Evolutionary conservation across 2,797 vertebrate genomes (phyloP).

Genomic region (Esox lucius): DNA sequence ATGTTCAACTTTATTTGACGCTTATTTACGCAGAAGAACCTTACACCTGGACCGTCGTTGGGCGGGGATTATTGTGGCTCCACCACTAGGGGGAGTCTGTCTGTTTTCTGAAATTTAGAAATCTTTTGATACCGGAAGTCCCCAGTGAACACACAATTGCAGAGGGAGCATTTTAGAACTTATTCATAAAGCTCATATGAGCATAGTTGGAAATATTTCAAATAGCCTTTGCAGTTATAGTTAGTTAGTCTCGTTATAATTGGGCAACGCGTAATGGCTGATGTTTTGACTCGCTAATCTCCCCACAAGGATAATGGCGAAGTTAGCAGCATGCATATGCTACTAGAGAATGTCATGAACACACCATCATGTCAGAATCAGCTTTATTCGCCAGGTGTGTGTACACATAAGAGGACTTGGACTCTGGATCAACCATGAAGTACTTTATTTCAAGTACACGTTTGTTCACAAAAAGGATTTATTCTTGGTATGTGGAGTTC

Average conservation of each 20-base stretch:
- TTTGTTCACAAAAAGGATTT: slow-evolving; percentile 20
- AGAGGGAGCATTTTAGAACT: too few species aligned
- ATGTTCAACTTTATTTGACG: background rate
- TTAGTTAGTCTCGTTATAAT: background rate
- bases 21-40: too few species aligned
- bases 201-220: background rate
- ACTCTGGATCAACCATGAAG: background rate
- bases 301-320: background rate
- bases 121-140: too few species aligned
- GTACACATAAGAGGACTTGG: too few species aligned
- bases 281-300: too few species aligned
- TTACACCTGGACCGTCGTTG: too few species aligned
- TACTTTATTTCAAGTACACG: background rate
- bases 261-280: background rate
- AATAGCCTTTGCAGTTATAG: background rate
- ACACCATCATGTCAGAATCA: background rate
- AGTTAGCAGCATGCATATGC: background rate
- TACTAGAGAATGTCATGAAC: background rate
- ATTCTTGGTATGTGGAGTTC: background rate
- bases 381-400: too few species aligned
- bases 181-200: background rate
- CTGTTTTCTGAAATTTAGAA: background rate
- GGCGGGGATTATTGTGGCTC: too few species aligned
- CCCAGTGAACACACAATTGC: too few species aligned
- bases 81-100: background rate